These are phyloP conservation scores for Selenia dentaria DNA, from an alignment of 2,888 invertebrate species.

Conservation along the genomic window DNA sequence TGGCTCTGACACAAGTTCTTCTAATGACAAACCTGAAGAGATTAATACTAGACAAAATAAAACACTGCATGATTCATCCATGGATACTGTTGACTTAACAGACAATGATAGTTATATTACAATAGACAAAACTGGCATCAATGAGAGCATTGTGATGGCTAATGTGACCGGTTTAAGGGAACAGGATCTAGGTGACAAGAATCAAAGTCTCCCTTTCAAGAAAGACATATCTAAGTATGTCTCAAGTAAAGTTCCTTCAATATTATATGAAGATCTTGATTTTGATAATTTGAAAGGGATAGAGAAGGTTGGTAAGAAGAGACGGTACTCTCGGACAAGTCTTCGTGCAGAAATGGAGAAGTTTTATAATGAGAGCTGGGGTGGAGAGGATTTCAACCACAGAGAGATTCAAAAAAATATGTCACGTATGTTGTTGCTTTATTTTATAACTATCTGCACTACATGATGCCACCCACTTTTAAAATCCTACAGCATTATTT, in stretches of 20 bases:
- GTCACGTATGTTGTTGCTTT: constrained; percentile 82
- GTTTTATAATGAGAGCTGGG: constrained; percentile 88
- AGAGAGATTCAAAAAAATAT: constrained; percentile 84
- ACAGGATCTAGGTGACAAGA: constrained; percentile 48
- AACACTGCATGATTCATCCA: constrained; percentile 21
- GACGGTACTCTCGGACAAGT: constrained; percentile 66
- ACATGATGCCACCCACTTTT: no score
- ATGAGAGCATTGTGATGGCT: constrained; percentile 69
- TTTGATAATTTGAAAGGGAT: constrained; percentile 76
- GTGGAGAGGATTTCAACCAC: constrained; percentile 86
- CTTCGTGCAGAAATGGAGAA: constrained; percentile 83
- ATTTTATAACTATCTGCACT: not conserved
- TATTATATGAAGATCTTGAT: constrained; percentile 71
- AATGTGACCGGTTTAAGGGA: constrained; percentile 69
- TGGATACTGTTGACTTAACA: constrained; percentile 61
- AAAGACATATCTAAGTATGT: constrained; percentile 56
- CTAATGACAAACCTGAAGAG: constrained; percentile 32
- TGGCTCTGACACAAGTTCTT: constrained; percentile 43
- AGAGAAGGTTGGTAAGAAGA: constrained; percentile 57
- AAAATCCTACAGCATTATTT: no score
- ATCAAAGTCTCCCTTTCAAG: constrained; percentile 15
- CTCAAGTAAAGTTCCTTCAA: constrained; percentile 74
- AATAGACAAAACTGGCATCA: constrained; percentile 45
- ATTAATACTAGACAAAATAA: constrained; percentile 27
- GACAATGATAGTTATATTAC: constrained; percentile 42